These are phyloP conservation scores for Herpailurus yagouaroundi DNA, from an alignment of 2,113 vertebrate species.

Conservation along the genomic window DNA sequence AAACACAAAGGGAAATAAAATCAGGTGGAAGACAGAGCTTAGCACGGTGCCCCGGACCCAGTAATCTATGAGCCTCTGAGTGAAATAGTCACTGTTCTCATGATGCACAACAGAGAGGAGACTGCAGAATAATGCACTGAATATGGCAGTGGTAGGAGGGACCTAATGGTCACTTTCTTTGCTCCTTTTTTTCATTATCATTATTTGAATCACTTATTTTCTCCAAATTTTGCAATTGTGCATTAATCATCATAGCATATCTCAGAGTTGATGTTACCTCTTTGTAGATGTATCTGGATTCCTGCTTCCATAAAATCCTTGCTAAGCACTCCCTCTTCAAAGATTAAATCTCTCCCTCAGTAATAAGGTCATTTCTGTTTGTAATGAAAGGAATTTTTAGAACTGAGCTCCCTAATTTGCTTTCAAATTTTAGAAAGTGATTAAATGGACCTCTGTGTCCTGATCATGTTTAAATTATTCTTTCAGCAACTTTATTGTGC, in stretches of 20 bases:
- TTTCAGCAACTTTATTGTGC: neutral
- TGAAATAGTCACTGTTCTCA: slow-evolving; percentile 89
- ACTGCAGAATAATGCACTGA: slow-evolving; percentile 83
- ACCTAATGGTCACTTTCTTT: neutral
- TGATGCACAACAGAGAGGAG: slow-evolving; percentile 89
- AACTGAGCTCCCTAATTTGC: neutral
- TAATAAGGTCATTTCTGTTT: neutral
- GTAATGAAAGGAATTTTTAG: neutral
- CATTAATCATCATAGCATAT: neutral
- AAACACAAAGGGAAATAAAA: neutral
- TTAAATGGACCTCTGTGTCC: neutral
- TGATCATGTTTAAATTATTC: neutral
- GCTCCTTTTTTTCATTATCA: neutral
- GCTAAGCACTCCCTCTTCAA: neutral
- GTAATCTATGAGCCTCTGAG: slow-evolving; percentile 56
- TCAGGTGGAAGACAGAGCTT: neutral
- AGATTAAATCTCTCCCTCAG: neutral
- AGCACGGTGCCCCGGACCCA: neutral
- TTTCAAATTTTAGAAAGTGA: neutral
- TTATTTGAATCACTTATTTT: neutral
- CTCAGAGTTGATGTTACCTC: too few species aligned
- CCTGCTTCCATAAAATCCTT: neutral
- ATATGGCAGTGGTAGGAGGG: slow-evolving; percentile 83
- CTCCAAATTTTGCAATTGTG: neutral
- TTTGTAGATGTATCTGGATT: neutral